These are phyloP conservation scores for Catagonus wagneri DNA, from an alignment of 2,113 vertebrate species.

Conservation along the genomic window DNA sequence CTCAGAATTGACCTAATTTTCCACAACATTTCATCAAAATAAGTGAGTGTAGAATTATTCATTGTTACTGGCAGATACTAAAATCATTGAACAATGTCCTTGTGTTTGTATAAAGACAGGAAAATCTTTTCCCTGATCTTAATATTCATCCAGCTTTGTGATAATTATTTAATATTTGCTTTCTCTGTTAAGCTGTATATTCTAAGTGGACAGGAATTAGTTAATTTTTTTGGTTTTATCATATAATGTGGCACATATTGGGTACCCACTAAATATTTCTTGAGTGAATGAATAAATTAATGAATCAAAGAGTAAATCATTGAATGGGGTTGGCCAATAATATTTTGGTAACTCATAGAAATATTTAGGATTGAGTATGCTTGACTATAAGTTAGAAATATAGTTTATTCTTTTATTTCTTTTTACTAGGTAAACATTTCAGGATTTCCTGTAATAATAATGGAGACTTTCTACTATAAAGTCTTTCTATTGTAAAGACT, in stretches of 20 bases:
- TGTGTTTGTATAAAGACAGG: neutral
- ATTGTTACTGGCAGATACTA: neutral
- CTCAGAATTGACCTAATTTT: neutral
- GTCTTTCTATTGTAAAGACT: too few relatives aligned
- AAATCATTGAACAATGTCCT: neutral
- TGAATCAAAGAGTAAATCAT: neutral
- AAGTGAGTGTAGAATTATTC: neutral
- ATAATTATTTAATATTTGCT: neutral
- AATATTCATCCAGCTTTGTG: neutral
- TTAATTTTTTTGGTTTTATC: neutral
- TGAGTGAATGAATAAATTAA: slow-evolving; percentile 5
- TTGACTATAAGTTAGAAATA: neutral
- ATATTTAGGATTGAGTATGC: neutral
- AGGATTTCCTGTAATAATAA: neutral
- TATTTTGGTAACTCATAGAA: neutral
- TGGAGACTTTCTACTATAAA: neutral
- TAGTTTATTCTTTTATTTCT: neutral
- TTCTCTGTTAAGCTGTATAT: neutral
- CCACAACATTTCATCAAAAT: neutral
- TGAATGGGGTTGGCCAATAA: neutral
- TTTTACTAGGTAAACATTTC: slow-evolving; percentile 25
- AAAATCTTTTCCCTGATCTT: neutral
- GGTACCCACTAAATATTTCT: neutral
- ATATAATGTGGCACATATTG: neutral
- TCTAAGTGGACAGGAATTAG: neutral